Base-by-base conservation (phyloP, 2,113 vertebrate species). In the Aspidoscelis tigris region DNA sequence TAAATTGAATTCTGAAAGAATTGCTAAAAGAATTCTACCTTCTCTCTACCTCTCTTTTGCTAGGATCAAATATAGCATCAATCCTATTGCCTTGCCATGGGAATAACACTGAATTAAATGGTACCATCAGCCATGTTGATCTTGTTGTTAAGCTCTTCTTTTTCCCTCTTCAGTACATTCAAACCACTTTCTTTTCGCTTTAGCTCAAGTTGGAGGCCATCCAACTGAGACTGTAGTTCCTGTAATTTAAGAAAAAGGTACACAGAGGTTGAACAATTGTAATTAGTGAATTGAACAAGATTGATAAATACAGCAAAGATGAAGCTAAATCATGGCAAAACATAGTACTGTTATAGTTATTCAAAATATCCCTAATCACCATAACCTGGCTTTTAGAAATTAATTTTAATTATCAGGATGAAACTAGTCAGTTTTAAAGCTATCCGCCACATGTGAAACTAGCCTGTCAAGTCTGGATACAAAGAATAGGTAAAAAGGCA, bases 141-240 rank as follows among this genome's bases (percentile, higher is more conserved):
- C 73, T 89, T 41, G 16, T 81, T 82, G 82, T 84, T 84, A 66
- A 89, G 69, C 58, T 5, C 18, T 16, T 72, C 47, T 44, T 12
- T 81, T 70, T 86, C 64, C 81, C 44, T 11, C 50, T 89, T 66
- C 47, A 91, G 41, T 66, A 86, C 69, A 41, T 64, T 81, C 80
- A 93, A 86, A 88, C 53, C 24, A 33, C 22, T 78, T 69, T 86
- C 3, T 26, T 86, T 90, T 80, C 89, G 6, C 66, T 89, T 91
- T 44, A 89, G n/a, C 76, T 88, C 66, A 78, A 88, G 73, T 76
- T 69, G 47, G 8, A 90, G 85, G 22, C 65, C 81, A 78, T 78
- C 64, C 78, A 33, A 79, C 76, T 88, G 69, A 79, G 85, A 83
- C 4, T 11, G 9, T 24, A 91, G 71, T 16, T n/a, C 78, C 86